These are phyloP conservation scores for Cettia cetti DNA, from an alignment of 2,113 vertebrate species.

Conservation along the genomic window DNA sequence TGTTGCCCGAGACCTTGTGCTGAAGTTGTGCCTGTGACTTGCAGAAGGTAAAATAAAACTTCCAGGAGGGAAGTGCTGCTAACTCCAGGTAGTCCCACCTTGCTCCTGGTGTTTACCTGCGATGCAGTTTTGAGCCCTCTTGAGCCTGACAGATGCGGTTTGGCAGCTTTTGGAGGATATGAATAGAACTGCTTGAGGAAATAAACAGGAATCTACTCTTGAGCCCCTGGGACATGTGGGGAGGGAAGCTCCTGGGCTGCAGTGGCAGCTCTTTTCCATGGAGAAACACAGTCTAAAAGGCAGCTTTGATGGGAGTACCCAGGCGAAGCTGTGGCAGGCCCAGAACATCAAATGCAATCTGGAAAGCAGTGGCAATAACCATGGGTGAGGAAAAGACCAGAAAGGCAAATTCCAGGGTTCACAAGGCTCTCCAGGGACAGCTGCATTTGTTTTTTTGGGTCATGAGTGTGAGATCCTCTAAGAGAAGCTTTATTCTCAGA, in stretches of 20 bases:
- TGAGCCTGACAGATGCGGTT: not conserved
- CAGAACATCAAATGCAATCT: not conserved
- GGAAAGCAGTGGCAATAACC: not conserved
- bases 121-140: not conserved
- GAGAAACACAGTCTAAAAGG: not conserved
- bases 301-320: not conserved
- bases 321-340: not conserved
- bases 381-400: not conserved
- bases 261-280: not conserved
- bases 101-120: not conserved
- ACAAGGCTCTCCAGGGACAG: not conserved
- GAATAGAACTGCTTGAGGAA: slow-evolving; percentile 33
- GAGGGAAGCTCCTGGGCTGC: not conserved
- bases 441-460: not conserved
- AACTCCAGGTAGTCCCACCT: not conserved
- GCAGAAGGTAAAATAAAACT: not conserved
- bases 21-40: not conserved
- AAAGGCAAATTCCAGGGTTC: not conserved
- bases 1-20: not conserved
- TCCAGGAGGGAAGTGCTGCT: not conserved
- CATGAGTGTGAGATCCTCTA: not conserved
- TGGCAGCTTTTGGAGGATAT: slow-evolving; percentile 33
- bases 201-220: slow-evolving; percentile 41
- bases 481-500: not conserved
- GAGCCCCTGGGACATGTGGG: not conserved